These are phyloP conservation scores for Gerris lacustris DNA, from an alignment of 2,888 invertebrate species.

Conservation along the genomic window DNA sequence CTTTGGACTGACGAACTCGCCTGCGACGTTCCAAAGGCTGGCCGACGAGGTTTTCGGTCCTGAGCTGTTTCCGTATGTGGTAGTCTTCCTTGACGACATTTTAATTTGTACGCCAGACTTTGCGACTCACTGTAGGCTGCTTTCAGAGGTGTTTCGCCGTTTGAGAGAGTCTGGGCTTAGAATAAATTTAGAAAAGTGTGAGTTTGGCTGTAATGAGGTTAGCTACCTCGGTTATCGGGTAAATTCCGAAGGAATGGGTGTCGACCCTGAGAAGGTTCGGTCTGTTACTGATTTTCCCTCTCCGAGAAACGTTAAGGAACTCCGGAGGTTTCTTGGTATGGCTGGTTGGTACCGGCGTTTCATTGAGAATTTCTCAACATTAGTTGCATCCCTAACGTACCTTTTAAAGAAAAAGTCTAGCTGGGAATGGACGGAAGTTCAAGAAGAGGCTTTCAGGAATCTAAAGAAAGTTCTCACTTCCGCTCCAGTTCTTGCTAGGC, in stretches of 20 bases:
- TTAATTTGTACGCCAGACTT: background rate
- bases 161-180: background rate
- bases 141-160: background rate
- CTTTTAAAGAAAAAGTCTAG: conserved; percentile 2
- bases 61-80: background rate
- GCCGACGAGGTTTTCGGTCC: too few relatives aligned
- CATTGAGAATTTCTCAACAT: conserved; percentile 3
- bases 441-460: conserved; percentile 9
- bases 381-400: background rate
- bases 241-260: background rate
- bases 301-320: conserved; percentile 10
- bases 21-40: background rate
- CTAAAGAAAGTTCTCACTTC: conserved; percentile 10
- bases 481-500: background rate
- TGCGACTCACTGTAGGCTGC: background rate
- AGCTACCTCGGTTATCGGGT: background rate
- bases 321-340: conserved; percentile 13
- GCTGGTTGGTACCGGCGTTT: conserved; percentile 12
- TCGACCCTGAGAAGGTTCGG: background rate
- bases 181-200: background rate
- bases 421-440: conserved; percentile 10
- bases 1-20: too few relatives aligned
- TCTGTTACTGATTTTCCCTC: background rate
- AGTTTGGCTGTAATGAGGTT: background rate
- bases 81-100: background rate